A percentile compares a stretch with the other conserved stretches of the same genome.
These are phyloP conservation scores for Dendrolimus houi DNA, from an alignment of 2,888 invertebrate genomes.

Conservation along the genomic window DNA sequence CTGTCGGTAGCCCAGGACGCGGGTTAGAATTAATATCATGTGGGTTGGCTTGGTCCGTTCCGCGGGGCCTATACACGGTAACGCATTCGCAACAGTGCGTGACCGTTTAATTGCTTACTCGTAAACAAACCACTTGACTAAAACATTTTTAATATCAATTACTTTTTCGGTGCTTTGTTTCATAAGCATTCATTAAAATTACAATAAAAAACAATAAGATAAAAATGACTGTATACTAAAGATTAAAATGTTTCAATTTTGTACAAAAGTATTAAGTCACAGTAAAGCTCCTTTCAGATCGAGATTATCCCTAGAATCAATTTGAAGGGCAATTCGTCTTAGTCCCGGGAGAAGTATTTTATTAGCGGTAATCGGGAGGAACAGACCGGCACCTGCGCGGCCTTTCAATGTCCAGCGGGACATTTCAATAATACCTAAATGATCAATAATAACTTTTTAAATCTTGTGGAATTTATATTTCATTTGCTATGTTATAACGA, in stretches of 20 bases:
- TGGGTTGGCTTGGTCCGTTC: slow-evolving; percentile 32
- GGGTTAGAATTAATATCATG: slow-evolving; percentile 60
- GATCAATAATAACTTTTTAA: neutral
- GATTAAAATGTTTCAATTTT: slow-evolving; percentile 9
- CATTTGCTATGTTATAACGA: no score
- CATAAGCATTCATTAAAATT: no score
- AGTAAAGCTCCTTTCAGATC: slow-evolving; percentile 28
- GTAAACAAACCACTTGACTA: neutral
- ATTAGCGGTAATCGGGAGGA: slow-evolving; percentile 32
- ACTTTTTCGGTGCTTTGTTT: no score
- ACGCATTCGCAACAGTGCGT: slow-evolving; percentile 15
- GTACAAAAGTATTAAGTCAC: slow-evolving; percentile 6
- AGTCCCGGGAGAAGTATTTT: slow-evolving; percentile 62
- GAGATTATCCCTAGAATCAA: slow-evolving; percentile 68
- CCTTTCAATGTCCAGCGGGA: neutral
- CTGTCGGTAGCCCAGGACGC: slow-evolving; percentile 61
- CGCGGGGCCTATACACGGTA: slow-evolving; percentile 9
- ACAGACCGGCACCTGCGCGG: slow-evolving; percentile 19
- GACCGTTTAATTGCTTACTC: slow-evolving; percentile 9
- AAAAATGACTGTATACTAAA: neutral
- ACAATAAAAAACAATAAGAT: neutral
- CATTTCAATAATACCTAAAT: neutral
- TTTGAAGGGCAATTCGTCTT: slow-evolving; percentile 45
- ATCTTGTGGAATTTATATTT: neutral
- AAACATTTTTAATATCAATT: no score